Conservation (phyloP, 2,797 vertebrate genomes). For the Phoebastria nigripes region DNA sequence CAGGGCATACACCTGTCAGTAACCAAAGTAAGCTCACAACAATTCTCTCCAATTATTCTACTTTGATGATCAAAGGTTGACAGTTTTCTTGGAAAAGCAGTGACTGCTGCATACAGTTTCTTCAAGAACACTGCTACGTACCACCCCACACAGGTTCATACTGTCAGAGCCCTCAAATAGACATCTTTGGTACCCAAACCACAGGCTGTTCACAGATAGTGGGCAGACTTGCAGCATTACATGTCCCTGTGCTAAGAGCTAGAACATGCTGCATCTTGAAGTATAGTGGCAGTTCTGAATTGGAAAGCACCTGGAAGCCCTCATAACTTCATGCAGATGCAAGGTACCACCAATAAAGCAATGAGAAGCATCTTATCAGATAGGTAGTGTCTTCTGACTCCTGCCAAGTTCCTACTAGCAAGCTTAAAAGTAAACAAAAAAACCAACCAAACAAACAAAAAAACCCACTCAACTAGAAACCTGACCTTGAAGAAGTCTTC, state of each 20-base stretch:
- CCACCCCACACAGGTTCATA: not conserved
- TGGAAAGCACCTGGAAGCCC: not conserved
- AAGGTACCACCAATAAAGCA: not conserved
- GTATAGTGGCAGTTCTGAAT: not conserved
- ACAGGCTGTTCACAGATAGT: no score
- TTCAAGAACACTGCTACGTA: fast-evolving
- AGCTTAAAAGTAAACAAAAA: not conserved
- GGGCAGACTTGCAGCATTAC: not conserved
- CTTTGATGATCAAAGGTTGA: not conserved
- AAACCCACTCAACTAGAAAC: not conserved
- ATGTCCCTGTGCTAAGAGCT: not conserved
- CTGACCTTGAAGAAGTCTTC: not conserved
- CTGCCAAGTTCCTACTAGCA: not conserved
- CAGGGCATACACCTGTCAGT: not conserved
- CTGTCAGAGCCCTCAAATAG: not conserved
- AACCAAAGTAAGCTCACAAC: not conserved
- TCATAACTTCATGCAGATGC: not conserved
- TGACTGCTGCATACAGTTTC: not conserved
- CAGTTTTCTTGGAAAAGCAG: not conserved
- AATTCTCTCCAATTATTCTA: not conserved
- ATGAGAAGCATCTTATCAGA: not conserved
- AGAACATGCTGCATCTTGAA: not conserved
- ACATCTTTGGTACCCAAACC: not conserved
- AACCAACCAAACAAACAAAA: no score
- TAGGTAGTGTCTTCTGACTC: not conserved